Conservation (phyloP, 2,113 vertebrate species). For the Rhabdornis inornatus region DNA sequence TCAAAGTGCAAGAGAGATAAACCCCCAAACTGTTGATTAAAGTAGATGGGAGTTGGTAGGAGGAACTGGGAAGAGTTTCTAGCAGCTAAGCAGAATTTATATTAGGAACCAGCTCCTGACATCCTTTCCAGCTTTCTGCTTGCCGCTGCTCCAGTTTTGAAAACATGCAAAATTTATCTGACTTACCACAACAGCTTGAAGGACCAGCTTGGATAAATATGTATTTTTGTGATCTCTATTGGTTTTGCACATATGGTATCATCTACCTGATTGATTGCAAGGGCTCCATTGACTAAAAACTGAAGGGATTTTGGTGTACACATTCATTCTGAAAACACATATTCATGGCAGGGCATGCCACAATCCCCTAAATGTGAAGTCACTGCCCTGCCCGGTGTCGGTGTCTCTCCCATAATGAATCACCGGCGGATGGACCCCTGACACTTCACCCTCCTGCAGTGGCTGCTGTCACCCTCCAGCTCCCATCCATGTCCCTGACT, state of each 20-base stretch:
- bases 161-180: constrained; percentile 32
- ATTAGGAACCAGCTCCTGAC: constrained; percentile 21
- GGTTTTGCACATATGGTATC: constrained; percentile 56
- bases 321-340: constrained; percentile 44
- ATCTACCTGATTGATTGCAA: constrained; percentile 63
- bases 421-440: not conserved
- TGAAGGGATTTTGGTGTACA: constrained; percentile 25
- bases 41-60: not conserved
- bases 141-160: not conserved
- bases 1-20: not conserved
- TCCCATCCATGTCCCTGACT: not conserved
- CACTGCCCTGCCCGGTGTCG: not conserved
- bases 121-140: constrained; percentile 7
- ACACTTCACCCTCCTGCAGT: not conserved
- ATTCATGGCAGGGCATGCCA: constrained; percentile 24
- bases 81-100: constrained; percentile 6
- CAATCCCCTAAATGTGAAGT: constrained; percentile 35
- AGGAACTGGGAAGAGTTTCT: not conserved
- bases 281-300: constrained; percentile 34
- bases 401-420: not conserved
- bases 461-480: not conserved
- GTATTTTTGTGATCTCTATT: constrained; percentile 56
- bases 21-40: constrained; percentile 4
- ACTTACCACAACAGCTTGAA: constrained; percentile 44
- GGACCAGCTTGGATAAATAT: constrained; percentile 63